Base-by-base conservation (phyloP, 2,797 vertebrate species). In the Chelidonichthys spinosus region DNA sequence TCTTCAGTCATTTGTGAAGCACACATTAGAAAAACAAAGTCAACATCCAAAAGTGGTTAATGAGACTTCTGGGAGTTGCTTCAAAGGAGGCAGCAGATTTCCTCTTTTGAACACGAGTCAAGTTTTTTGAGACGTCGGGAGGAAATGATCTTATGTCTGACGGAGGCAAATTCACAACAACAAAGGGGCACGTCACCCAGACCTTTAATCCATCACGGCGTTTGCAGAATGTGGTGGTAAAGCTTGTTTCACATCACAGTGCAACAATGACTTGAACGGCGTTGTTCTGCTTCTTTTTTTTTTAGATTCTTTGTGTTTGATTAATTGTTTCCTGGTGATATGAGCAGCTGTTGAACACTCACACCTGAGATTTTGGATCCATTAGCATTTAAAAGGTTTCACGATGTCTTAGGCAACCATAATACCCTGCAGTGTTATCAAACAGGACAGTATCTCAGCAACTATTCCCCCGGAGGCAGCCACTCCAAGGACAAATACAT, bases 61-160 rank as follows among this genome's bases (percentile, higher is more conserved):
- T 43, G 11, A 54, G 46, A 46, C 40, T 18, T 1, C 18, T 65
- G 59, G 36, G 49, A 56, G 54, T 17, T 33, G 69, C 55, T 39
- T 72, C 52, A 43, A 18, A 14, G 55, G 61, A 63, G 62, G 58
- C 55, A 64, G 37, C 61, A 68, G 64, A 0, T 66, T 79, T 81
- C 71, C 42, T 70, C 63, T 67, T 68, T 66, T 81, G 63, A 79
- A 67, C 37, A 4, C 64, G 67, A 81, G 72, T 86, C 69, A 74
- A 72, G 59, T 63, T 71, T 25, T 77, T 67, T 54, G 47, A 76
- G 73, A 74, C 7, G 8, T 85, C 35, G 69, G 78, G 64, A 89
- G 83, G 85, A 89, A 85, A 90, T 89, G 66, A 91, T 49, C 69
- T 93, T 84, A 92, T 83, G 83, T 90, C 89, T 91, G 8, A 83